Percentiles rank a stretch among this genome's conserved stretches.
Conservation (phyloP, 2,113 vertebrate genomes). For the Kryptolebias marmoratus region DNA sequence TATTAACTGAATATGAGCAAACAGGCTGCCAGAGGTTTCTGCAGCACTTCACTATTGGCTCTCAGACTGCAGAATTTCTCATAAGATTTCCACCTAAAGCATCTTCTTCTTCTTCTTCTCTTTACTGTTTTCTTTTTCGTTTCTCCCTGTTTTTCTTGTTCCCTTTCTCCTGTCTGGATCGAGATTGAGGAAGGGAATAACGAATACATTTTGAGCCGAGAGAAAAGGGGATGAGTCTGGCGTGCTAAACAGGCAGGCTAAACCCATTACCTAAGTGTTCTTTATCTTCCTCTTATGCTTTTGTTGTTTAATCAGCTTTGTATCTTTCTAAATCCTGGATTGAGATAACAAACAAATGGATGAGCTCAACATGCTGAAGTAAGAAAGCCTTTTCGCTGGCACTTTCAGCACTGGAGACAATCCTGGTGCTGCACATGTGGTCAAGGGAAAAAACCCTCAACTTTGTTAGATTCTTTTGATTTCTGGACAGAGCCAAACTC, state of each 20-base stretch:
- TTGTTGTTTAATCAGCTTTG: slow-evolving; percentile 89
- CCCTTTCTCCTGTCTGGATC: slow-evolving; percentile 66
- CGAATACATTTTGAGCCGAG: slow-evolving; percentile 77
- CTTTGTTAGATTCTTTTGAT: slow-evolving; percentile 33
- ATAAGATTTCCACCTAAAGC: slow-evolving; percentile 52
- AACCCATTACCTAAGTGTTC: slow-evolving; percentile 88
- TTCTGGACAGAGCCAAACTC: slow-evolving; percentile 27
- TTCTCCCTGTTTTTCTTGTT: slow-evolving; percentile 47
- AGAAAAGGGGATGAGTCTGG: slow-evolving; percentile 79
- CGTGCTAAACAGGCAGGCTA: slow-evolving; percentile 79
- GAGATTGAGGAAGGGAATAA: slow-evolving; percentile 78
- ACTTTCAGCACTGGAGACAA: slow-evolving; percentile 41
- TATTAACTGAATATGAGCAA: not conserved
- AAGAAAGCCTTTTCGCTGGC: slow-evolving; percentile 78
- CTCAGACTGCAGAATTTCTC: slow-evolving; percentile 35
- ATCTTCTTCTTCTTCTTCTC: slow-evolving; percentile 35
- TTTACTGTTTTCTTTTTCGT: slow-evolving; percentile 13
- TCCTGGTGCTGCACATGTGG: slow-evolving; percentile 59
- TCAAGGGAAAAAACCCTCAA: slow-evolving; percentile 51
- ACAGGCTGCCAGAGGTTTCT: slow-evolving; percentile 5
- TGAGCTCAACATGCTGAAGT: slow-evolving; percentile 71
- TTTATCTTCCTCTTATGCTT: slow-evolving; percentile 85
- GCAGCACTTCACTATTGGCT: slow-evolving; percentile 36
- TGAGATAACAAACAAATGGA: slow-evolving; percentile 88
- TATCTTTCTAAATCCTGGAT: slow-evolving; percentile 87